Evolutionary conservation across 2,888 invertebrate species (phyloP).

Genomic region (Tinea pellionella): DNA sequence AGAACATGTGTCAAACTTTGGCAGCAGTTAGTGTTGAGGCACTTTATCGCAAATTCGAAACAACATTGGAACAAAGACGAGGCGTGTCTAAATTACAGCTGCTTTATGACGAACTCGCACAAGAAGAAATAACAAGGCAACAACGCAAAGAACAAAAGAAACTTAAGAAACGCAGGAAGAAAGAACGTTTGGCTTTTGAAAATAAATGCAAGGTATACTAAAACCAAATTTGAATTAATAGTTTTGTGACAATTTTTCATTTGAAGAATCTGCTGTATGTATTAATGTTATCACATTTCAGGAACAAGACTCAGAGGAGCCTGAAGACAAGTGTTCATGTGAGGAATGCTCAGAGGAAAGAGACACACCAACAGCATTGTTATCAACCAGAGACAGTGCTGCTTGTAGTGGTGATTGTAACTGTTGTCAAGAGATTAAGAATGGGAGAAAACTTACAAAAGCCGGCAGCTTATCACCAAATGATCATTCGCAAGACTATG

Average conservation of each 20-base stretch:
- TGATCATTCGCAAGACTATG: constrained; percentile 84
- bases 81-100: constrained; percentile 90
- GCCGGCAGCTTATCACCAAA: constrained; percentile 72
- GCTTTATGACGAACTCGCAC: constrained; percentile 87
- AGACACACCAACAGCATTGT: constrained; percentile 53
- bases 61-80: constrained; percentile 88
- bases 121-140: constrained; percentile 87
- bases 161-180: constrained; percentile 80
- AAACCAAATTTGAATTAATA: neutral
- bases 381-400: constrained; percentile 44
- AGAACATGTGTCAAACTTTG: constrained; percentile 93
- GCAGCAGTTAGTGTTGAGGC: constrained; percentile 91
- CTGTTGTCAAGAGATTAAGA: constrained; percentile 62
- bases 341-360: constrained; percentile 58
- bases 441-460: constrained; percentile 46
- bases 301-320: constrained; percentile 61
- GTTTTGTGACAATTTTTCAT: too few relatives aligned
- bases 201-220: constrained; percentile 48
- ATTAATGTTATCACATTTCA: constrained; percentile 21
- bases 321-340: constrained; percentile 62
- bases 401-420: constrained; percentile 46
- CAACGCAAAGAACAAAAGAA: constrained; percentile 90
- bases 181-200: constrained; percentile 60
- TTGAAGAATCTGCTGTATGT: neutral
- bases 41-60: constrained; percentile 89